phyloP scores from a whole-genome alignment of 2,113 vertebrate species.

The Hymenochirus boettgeri region DNA sequence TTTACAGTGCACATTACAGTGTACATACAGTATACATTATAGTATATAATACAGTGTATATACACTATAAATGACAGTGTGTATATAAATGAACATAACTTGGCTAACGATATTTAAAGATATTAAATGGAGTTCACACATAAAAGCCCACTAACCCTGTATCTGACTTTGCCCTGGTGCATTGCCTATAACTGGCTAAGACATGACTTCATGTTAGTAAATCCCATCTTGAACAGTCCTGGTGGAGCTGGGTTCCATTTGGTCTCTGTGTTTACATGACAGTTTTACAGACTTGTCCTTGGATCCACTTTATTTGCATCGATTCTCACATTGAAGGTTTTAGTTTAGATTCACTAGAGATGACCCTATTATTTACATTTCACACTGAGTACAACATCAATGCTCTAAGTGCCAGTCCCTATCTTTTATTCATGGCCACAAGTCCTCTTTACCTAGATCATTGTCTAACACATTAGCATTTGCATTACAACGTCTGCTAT shows the following conservation, averaged over 20 bases:
- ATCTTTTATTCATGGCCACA: constrained; percentile 57
- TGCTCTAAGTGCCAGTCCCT: constrained; percentile 55
- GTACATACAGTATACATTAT: no score
- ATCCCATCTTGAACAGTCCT: constrained; percentile 14
- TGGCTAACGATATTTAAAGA: no score
- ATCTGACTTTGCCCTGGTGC: no score
- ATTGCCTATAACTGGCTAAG: background rate
- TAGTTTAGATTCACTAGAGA: constrained; percentile 44
- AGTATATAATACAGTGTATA: no score
- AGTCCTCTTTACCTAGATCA: constrained; percentile 65
- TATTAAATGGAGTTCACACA: no score
- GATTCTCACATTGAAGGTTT: constrained; percentile 53
- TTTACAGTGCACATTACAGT: no score
- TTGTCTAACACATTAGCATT: constrained; percentile 64
- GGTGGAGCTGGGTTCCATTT: constrained; percentile 15
- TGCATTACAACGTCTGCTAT: constrained; percentile 64
- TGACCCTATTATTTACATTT: constrained; percentile 60
- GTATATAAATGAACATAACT: no score
- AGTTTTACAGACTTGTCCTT: constrained; percentile 22
- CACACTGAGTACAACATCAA: constrained; percentile 55
- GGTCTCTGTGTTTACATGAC: constrained; percentile 28
- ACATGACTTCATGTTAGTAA: background rate
- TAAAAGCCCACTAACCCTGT: no score
- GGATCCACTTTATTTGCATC: constrained; percentile 44
- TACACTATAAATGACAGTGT: no score